Evolutionary conservation across 2,888 invertebrate genomes (phyloP).

Genomic region (Orthonevra nobilis): DNA sequence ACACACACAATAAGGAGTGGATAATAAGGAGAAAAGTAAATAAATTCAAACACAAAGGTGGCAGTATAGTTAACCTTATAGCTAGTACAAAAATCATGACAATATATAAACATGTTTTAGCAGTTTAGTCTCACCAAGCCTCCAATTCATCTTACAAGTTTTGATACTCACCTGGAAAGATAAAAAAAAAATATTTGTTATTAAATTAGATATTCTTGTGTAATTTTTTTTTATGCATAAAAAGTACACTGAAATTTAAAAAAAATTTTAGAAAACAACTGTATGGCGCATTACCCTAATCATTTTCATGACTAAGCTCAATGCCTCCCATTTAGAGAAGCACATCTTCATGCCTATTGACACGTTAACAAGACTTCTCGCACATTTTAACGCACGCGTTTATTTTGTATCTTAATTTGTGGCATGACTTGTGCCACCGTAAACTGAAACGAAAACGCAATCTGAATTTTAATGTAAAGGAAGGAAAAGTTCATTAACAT

Average conservation of each 20-base stretch:
- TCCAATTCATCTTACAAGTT: slow-evolving; percentile 1
- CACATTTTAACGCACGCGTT: slow-evolving; percentile 10
- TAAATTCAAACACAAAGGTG: too few species aligned
- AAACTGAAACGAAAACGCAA: slow-evolving; percentile 5
- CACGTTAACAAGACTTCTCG: background rate
- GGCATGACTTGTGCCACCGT: background rate
- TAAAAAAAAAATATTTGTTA: background rate
- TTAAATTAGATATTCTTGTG: background rate
- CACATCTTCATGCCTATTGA: background rate
- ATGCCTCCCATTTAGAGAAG: background rate
- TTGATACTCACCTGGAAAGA: slow-evolving; percentile 45
- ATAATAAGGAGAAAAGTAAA: too few species aligned
- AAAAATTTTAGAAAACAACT: too few species aligned
- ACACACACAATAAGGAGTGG: too few species aligned
- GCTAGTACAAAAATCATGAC: too few species aligned
- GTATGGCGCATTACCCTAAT: too few species aligned
- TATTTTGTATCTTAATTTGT: slow-evolving; percentile 24
- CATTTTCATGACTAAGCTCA: background rate
- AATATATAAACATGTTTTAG: too few species aligned
- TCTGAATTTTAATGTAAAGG: slow-evolving; percentile 32
- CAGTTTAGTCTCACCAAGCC: slow-evolving; percentile 33
- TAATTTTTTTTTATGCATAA: too few species aligned
- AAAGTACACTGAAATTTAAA: too few species aligned
- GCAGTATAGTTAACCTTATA: too few species aligned
- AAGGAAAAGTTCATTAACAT: slow-evolving; percentile 42